Percentiles rank a stretch among this genome's conserved stretches.
These are phyloP conservation scores for Menura novaehollandiae DNA, from an alignment of 2,113 vertebrate species.

Conservation along the genomic window DNA sequence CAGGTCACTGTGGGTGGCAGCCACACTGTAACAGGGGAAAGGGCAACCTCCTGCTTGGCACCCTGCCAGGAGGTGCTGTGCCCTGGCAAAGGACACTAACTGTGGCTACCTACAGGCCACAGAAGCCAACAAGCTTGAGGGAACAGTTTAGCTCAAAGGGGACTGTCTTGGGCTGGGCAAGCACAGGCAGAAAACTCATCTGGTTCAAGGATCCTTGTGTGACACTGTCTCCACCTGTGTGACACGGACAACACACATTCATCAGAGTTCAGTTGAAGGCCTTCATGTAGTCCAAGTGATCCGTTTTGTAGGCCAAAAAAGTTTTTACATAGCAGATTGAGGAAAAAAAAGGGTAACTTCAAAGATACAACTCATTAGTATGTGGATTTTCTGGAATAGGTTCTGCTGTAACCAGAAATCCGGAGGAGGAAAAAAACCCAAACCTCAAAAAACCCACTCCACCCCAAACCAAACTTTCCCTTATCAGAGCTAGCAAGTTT, in stretches of 20 bases:
- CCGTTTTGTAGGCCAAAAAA: background rate
- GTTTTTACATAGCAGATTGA: background rate
- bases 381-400: background rate
- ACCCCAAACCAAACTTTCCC: background rate
- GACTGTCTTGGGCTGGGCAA: background rate
- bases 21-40: accelerated
- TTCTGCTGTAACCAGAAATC: background rate
- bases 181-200: too few species aligned
- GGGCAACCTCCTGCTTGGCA: background rate
- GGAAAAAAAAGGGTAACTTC: accelerated
- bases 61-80: background rate
- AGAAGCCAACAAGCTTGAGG: accelerated
- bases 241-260: accelerated
- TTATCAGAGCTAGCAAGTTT: background rate
- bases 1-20: background rate
- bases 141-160: background rate
- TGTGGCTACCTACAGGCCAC: accelerated
- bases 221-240: too few species aligned
- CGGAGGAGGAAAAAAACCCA: background rate
- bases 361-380: background rate
- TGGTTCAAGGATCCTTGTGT: too few species aligned
- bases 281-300: background rate
- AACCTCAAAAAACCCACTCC: background rate
- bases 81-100: background rate
- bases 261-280: accelerated